Evolutionary conservation across 2,113 vertebrate genomes (phyloP), one percentile per base, ranked within the genome.

Genomic region (Ptilorrhoa leucosticta): DNA sequence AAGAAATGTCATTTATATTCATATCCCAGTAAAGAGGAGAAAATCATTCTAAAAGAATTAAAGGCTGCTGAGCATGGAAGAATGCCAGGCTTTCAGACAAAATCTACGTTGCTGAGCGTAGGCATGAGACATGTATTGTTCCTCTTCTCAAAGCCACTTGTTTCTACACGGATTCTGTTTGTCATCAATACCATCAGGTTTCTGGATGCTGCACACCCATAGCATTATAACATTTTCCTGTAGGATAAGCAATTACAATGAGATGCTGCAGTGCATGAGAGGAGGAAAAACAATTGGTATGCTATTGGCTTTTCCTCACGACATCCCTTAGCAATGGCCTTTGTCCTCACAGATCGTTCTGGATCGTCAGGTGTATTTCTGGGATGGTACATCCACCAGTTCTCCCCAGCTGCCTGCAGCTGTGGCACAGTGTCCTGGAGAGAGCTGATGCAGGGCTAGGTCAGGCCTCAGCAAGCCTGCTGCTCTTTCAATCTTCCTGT

Each of bases 101-200:
- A 73, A 51, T 47, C 54, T 42, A 26, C 0, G 0, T 16, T 56
- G 39, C 44, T 89, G 33, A 50, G 78, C 0, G 0, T 50, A 58
- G 68, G 63, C 53, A 85, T 7, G 42, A 54, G 63, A 68, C 21
- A 69, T 31, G 15, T 68, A 54, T 63, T 60, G 23, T 56, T 73
- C 45, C 44, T 75, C 61, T 69, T 83, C 69, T 57, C 44, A 93
- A 86, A 95, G 45, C 45, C 79, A 69, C 61, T 93, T 91, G 37
- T 54, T 95, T 87, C 85, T 56, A 39, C 51, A 11, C 4, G 37
- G 81, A 63, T 65, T 57, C 69, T 87, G 33, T 89, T 91, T 82
- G 61, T 51, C 84, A 60, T 68, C 82, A 37, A 13, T 27, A 66
- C 21, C 50, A 47, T 87, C 60, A 35, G 40, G 35, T 77, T 57